A percentile compares a stretch with the other conserved stretches of the same genome.
Evolutionary conservation across 2,113 vertebrate species (phyloP).

Genomic region (Halcyon malimbica): DNA sequence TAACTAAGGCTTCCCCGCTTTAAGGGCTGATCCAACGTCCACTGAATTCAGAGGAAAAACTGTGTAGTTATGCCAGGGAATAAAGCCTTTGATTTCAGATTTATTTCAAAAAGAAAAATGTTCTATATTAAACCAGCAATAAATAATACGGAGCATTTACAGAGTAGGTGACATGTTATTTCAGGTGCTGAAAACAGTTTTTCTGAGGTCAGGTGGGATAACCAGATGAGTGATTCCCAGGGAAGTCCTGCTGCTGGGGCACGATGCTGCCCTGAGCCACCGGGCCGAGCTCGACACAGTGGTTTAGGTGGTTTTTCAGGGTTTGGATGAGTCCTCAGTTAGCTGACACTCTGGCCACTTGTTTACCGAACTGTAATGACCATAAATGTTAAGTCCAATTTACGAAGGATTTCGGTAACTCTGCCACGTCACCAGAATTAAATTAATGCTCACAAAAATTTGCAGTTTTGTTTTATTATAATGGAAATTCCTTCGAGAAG

Average conservation of each 20-base stretch:
- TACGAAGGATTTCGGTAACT: neutral
- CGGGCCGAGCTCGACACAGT: rapidly evolving
- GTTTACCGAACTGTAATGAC: neutral
- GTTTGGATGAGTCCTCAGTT: neutral
- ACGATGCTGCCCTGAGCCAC: neutral
- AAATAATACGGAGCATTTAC: neutral
- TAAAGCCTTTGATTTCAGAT: neutral
- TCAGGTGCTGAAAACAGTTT: neutral
- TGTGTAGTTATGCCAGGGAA: rapidly evolving
- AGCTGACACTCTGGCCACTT: neutral
- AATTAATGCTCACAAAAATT: neutral
- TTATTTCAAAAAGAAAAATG: neutral
- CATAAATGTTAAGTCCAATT: neutral
- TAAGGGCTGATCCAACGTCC: neutral
- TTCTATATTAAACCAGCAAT: neutral
- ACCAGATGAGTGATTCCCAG: neutral
- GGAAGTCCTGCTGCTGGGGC: neutral
- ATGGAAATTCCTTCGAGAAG: neutral
- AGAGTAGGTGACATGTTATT: neutral
- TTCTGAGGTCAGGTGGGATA: neutral
- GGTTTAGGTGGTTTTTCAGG: neutral
- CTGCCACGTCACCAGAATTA: neutral
- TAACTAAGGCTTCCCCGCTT: neutral
- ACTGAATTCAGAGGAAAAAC: neutral
- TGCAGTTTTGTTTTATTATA: neutral